A percentile compares a stretch with the other conserved stretches of the same genome.
These are phyloP conservation scores for Pempheris klunzingeri DNA, from an alignment of 2,797 vertebrate genomes.

Conservation along the genomic window DNA sequence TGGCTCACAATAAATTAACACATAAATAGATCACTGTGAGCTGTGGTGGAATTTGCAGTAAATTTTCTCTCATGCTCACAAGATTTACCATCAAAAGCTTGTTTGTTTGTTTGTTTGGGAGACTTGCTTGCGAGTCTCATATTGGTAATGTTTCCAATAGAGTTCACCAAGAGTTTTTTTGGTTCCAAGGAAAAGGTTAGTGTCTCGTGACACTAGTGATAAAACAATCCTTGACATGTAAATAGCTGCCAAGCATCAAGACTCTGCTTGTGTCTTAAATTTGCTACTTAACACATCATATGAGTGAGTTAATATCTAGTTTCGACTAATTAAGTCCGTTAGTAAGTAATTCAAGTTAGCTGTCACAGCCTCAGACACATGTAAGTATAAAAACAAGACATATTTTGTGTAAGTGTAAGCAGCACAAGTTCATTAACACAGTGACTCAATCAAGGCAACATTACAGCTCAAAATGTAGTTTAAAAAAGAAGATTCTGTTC, in stretches of 20 bases:
- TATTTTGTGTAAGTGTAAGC: constrained; percentile 29
- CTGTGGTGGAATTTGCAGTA: constrained; percentile 33
- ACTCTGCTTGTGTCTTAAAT: constrained; percentile 36
- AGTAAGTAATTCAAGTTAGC: constrained; percentile 61
- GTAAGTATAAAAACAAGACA: constrained; percentile 35
- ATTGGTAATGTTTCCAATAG: constrained; percentile 23
- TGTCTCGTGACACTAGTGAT: constrained; percentile 13
- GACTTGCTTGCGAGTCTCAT: constrained; percentile 13
- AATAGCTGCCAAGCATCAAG: constrained; percentile 70
- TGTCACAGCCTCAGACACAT: constrained; percentile 24
- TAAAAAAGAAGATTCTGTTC: constrained; percentile 27
- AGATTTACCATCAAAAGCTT: constrained; percentile 16
- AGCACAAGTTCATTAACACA: constrained; percentile 47
- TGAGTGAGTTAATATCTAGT: constrained; percentile 55
- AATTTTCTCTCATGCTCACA: constrained; percentile 21
- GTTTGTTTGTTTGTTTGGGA: constrained; percentile 16
- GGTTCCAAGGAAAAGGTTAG: constrained; percentile 11
- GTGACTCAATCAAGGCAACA: constrained; percentile 30
- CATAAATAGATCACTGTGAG: constrained; percentile 72
- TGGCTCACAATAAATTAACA: constrained; percentile 78
- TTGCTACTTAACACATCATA: constrained; percentile 41
- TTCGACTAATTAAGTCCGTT: constrained; percentile 41
- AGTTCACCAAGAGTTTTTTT: constrained; percentile 16
- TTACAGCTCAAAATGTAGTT: constrained; percentile 33
- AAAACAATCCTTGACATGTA: constrained; percentile 36